phyloP scores from a whole-genome alignment of 2,888 invertebrate species.

The Incurvaria masculella region DNA sequence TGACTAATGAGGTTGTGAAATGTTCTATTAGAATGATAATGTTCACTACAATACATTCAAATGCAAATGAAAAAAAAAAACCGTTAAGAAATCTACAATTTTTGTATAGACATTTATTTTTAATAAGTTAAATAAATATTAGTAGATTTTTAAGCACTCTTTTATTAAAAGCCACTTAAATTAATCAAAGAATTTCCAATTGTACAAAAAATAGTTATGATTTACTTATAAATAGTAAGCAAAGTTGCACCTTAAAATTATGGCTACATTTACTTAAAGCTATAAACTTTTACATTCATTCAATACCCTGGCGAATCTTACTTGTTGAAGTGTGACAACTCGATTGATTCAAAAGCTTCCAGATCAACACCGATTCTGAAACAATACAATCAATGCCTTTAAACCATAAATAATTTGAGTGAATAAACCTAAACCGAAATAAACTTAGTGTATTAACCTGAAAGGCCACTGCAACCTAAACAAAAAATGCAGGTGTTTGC shows the following conservation, averaged over 20 bases:
- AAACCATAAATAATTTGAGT: no score
- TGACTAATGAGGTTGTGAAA: constrained; percentile 44
- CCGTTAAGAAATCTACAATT: constrained; percentile 45
- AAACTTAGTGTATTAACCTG: no score
- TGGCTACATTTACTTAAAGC: constrained; percentile 3
- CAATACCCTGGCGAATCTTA: constrained; percentile 21
- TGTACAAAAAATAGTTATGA: constrained; percentile 1
- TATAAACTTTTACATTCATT: no score
- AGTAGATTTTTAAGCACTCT: constrained; percentile 16
- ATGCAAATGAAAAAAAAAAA: constrained; percentile 38
- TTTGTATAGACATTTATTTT: constrained; percentile 49
- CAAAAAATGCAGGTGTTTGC: no score
- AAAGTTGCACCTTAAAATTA: constrained; percentile 8
- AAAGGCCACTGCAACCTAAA: no score
- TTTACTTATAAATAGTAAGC: background rate
- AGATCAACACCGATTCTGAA: constrained; percentile 58
- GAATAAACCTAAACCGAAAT: no score
- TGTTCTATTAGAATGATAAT: constrained; percentile 43
- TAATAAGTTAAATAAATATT: constrained; percentile 42
- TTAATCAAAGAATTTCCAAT: constrained; percentile 4
- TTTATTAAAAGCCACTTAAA: constrained; percentile 2
- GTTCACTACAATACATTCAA: constrained; percentile 41
- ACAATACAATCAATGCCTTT: no score
- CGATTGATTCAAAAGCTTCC: constrained; percentile 58
- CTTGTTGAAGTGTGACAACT: constrained; percentile 61